phyloP scores from a whole-genome alignment of 2,113 vertebrate genomes.

The Puffinus mauretanicus region DNA sequence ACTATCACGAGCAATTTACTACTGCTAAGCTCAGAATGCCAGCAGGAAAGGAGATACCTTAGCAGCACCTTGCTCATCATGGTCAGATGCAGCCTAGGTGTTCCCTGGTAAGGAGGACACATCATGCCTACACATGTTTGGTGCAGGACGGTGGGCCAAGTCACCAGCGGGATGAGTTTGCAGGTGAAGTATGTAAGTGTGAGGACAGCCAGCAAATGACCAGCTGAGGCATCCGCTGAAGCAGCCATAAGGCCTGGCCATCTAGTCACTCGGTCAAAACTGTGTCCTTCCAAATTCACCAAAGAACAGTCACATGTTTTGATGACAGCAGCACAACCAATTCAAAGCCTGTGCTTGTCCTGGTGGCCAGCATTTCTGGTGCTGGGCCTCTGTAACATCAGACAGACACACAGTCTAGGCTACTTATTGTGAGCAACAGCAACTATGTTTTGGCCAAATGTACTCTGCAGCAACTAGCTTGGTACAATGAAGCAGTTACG shows the following conservation, averaged over 20 bases:
- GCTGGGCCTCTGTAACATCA: not conserved
- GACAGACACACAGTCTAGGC: not conserved
- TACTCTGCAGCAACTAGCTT: not conserved
- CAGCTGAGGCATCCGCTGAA: not conserved
- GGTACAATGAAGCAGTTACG: not conserved
- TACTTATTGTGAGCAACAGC: rapidly evolving
- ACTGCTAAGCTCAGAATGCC: no score
- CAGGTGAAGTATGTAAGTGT: no score
- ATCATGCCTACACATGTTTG: rapidly evolving
- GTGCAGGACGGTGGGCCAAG: not conserved
- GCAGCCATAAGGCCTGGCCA: rapidly evolving
- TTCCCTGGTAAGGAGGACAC: not conserved
- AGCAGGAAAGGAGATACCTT: no score
- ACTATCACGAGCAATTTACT: no score
- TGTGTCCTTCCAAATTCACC: not conserved
- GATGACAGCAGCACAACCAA: not conserved
- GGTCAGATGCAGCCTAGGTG: not conserved
- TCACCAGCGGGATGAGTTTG: not conserved
- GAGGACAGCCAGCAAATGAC: not conserved
- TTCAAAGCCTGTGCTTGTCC: not conserved
- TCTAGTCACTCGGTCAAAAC: rapidly evolving
- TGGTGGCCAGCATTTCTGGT: rapidly evolving
- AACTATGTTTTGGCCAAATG: not conserved
- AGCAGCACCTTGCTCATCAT: no score
- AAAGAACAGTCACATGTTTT: not conserved